Base-by-base conservation (phyloP, 2,888 invertebrate genomes). In the Pollenia angustigena region DNA sequence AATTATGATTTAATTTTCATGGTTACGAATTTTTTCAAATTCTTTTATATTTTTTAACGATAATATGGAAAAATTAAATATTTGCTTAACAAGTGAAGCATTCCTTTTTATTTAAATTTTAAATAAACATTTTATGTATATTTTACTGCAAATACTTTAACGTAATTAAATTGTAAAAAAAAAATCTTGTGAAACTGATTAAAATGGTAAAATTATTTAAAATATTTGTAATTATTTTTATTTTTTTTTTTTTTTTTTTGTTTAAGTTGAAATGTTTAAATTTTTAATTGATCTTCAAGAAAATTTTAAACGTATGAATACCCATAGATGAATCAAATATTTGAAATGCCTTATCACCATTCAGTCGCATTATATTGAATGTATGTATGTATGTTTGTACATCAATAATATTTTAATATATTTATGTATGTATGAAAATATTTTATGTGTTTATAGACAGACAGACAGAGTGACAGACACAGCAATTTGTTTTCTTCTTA, bases 331-430 rank as follows among this genome's bases (percentile, higher is more conserved):
- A 56, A 68, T 16, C 16, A 72, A 72, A 66, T 54, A 50, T 71
- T 76, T 44, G 44, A 1, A 62, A 82, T 16, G 46, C 18, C 85
- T 86, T 86, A 86, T 85, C 85, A 69, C 44, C 52, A 68, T 14
- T 69, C 16, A 16, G 42, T 32, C 11, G 52, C 11, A 23, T 40
- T 50, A 40, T 32, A 56, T 9, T 40, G 14, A 48, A 42, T 52
- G 52, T 79, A 50, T 18, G 1, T n/a, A n/a, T n/a, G 18, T 18
- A 18, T 18, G 32, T 32, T 2, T 32, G 32, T 32, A 32, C 46
- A 56, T 75, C 40, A 68, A 75, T 40, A 76, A 3, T 62, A 44
- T 71, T 62, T 58, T 10, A 48, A 78, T 54, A 44, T 64, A 66
- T 46, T 56, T 78, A 12, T 64, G 18, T 64, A 16, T 54, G 40